Evolutionary conservation across 2,888 invertebrate species (phyloP), one percentile per base, ranked within the genome.

Genomic region (Perizoma flavofasciatum): DNA sequence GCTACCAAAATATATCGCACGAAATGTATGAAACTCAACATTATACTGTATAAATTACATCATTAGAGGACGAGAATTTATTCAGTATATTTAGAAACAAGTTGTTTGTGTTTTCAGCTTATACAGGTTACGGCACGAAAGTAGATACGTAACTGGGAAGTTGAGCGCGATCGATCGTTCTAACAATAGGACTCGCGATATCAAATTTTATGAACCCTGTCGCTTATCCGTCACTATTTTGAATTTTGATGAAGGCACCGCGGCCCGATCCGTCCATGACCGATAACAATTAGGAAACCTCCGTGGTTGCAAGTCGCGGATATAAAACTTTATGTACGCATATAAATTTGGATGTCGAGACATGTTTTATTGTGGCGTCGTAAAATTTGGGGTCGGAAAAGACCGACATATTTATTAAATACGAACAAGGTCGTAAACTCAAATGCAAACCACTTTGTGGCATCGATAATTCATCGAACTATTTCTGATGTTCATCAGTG

Each of bases 311-410:
- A 88, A 89, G 90, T 88, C 83, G 86, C 81, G 83, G 88, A 82
- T 88, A 91, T 91, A 90, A 92, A 92, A 92, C 86, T 92, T 92
- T 92, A 92, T 91, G 90, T 89, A 87, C 88, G 88, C 88, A 84
- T 90, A 91, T 91, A 92, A 91, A 91, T 92, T 92, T 85, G 79
- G 86, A 86, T 91, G 89, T 87, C 91, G 91, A 88, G 91, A 91
- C 92, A 91, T 91, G 90, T 90, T 92, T 92, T 92, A 91, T 89
- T 91, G 89, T 86, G 73, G 78, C 72, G 73, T 88, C 90, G 89
- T 92, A 90, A 92, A 92, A 89, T 91, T 89, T 87, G 83, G 89
- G 90, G 86, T 85, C 85, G 88, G 89, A 83, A 89, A 86, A 88
- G 82, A 87, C 89, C 89, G 87, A 89, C 87, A 89, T 90, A 91